phyloP scores from a whole-genome alignment of 2,113 vertebrate species.

The Phainopepla nitens region DNA sequence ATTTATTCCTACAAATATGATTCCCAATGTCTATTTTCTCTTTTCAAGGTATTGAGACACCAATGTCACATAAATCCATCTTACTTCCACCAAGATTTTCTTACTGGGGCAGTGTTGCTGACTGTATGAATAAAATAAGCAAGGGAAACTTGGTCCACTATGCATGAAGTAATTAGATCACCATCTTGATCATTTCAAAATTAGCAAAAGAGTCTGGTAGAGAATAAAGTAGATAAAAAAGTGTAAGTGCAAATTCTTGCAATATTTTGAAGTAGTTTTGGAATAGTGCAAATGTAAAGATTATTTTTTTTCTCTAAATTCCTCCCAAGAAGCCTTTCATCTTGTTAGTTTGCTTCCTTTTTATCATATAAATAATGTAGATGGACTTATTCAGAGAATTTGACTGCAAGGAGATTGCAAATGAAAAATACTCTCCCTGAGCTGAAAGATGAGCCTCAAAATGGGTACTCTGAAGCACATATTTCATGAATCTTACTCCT shows the following conservation, averaged over 20 bases:
- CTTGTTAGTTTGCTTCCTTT: not conserved
- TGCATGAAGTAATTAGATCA: not conserved
- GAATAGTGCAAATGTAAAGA: not conserved
- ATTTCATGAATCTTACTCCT: not conserved
- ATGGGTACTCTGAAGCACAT: not conserved
- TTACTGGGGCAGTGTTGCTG: not conserved
- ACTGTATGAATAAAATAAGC: not conserved
- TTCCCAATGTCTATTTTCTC: slow-evolving; percentile 36
- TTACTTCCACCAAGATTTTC: slow-evolving; percentile 12
- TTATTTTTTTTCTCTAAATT: not conserved
- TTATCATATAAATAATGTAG: not conserved
- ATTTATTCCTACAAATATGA: slow-evolving; percentile 38
- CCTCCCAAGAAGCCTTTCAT: not conserved
- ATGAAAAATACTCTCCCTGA: not conserved
- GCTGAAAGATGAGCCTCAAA: not conserved
- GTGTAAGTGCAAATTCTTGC: not conserved
- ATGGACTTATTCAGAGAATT: not conserved
- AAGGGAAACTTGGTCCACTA: not conserved
- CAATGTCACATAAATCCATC: slow-evolving; percentile 10
- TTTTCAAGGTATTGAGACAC: slow-evolving; percentile 15
- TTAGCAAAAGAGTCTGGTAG: not conserved
- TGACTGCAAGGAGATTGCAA: not conserved
- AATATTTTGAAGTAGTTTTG: not conserved
- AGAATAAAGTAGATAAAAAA: not conserved
- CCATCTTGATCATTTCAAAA: not conserved